Evolutionary conservation across 2,797 vertebrate genomes (phyloP), one percentile per base, ranked within the genome.

Genomic region (Schizopygopsis pylzovi): DNA sequence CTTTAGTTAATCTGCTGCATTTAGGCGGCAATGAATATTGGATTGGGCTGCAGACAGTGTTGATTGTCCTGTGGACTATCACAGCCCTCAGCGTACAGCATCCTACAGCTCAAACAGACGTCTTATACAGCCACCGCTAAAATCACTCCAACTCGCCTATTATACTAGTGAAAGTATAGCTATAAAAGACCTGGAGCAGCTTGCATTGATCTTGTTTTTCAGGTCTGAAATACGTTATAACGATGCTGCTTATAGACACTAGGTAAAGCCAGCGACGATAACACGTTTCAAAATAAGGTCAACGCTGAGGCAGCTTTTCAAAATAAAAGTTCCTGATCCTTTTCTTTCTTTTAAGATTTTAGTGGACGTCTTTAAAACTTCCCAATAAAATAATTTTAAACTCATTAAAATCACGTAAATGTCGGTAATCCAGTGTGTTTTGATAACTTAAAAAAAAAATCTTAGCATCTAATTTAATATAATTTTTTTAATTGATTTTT

Each of bases 271-370:
- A 59, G 83, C 43, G 33, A 72, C 68, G 20, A 37, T 18, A 73
- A 49, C 15, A 5, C 65, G 2, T 80, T 80, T 63, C 77, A 80
- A 72, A 81, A 81, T 81, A 85, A 52, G n/a, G 16, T 12, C 22
- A 63, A 25, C 5, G 9, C 49, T n/a, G 25, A 43, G 4, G 10
- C 11, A 2, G 15, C 39, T 73, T 67, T 80, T 85, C 78, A 85
- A 81, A 85, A 85, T 85, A 85, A 85, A 81, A 81, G 84, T 72
- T 39, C 79, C 4, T 22, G 0, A 16, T 4, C 16, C 43, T 11
- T 15, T 25, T 25, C 33, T 52, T 33, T 3, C 3, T 16, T 49
- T 47, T 33, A 1, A 7, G 16, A 18, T 67, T 22, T 22, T 43
- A 43, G 6, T 25, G n/a, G 41, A 47, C 3, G 18, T 25, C 7